A percentile compares a stretch with the other conserved stretches of the same genome.
These are phyloP conservation scores for Catotricha subobsoleta DNA, from an alignment of 2,888 invertebrate species.

Conservation along the genomic window DNA sequence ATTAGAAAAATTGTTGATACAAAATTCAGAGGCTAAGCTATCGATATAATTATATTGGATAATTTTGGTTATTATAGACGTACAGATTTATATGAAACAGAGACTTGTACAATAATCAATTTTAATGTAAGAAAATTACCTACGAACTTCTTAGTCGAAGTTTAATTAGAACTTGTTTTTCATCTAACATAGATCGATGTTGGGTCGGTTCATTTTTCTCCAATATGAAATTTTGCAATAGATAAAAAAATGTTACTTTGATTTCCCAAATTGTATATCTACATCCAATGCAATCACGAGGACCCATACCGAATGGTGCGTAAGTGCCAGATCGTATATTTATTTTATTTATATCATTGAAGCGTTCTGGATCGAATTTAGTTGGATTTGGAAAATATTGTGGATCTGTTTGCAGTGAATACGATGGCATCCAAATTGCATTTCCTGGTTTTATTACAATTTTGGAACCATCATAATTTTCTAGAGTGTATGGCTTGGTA, in stretches of 20 bases:
- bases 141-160: too few relatives aligned
- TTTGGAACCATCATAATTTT: constrained; percentile 16
- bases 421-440: constrained; percentile 24
- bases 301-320: constrained; percentile 39
- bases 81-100: too few relatives aligned
- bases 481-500: constrained; percentile 30
- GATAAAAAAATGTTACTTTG: background rate
- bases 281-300: constrained; percentile 40
- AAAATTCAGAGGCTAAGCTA: too few relatives aligned
- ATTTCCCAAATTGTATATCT: background rate
- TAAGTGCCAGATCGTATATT: constrained; percentile 31
- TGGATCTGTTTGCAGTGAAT: constrained; percentile 34
- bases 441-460: constrained; percentile 18
- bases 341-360: constrained; percentile 36
- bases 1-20: too few relatives aligned
- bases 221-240: background rate
- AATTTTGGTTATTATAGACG: too few relatives aligned
- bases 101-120: too few relatives aligned
- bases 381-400: constrained; percentile 34
- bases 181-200: background rate
- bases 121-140: too few relatives aligned
- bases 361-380: constrained; percentile 41
- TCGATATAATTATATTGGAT: too few relatives aligned
- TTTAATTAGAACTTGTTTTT: background rate
- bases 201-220: background rate